Evolutionary conservation across 2,797 vertebrate species (phyloP).

Genomic region (Hybognathus amarus): DNA sequence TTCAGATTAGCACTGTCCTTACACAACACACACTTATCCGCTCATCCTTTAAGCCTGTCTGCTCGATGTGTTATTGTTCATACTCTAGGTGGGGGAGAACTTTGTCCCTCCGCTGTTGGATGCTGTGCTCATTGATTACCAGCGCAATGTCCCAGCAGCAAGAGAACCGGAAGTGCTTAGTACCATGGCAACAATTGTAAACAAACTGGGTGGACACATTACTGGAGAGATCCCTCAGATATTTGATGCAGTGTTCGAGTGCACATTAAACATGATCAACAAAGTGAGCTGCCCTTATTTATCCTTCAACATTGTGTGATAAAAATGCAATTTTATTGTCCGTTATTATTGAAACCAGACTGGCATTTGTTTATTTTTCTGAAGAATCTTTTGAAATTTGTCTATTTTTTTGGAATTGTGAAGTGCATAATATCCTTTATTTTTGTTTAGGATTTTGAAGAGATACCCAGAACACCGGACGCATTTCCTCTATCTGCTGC

Average conservation of each 20-base stretch:
- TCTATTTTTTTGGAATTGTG: neutral
- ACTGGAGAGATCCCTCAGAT: constrained; percentile 98
- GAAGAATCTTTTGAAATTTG: neutral
- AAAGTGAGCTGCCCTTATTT: constrained; percentile 78
- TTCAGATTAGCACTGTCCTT: constrained; percentile 48
- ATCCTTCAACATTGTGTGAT: neutral
- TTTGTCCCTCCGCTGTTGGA: constrained; percentile 95
- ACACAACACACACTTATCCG: constrained; percentile 39
- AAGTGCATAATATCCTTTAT: neutral
- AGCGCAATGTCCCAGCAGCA: constrained; percentile 96
- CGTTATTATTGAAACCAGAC: neutral
- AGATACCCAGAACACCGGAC: constrained; percentile 98
- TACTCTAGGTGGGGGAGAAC: constrained; percentile 90
- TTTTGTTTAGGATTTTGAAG: constrained; percentile 91
- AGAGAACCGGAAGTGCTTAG: constrained; percentile 97
- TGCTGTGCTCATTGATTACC: constrained; percentile 97
- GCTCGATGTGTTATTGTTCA: constrained; percentile 15
- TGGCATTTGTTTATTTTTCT: neutral
- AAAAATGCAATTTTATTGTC: neutral
- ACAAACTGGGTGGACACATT: constrained; percentile 95
- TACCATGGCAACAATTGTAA: constrained; percentile 98
- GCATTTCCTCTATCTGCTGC: constrained; percentile 97
- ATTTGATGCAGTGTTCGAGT: constrained; percentile 98
- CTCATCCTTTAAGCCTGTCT: constrained; percentile 55
- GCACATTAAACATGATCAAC: constrained; percentile 99